Conservation (phyloP, 2,888 invertebrate genomes). For the Balanococcus diminutus region DNA sequence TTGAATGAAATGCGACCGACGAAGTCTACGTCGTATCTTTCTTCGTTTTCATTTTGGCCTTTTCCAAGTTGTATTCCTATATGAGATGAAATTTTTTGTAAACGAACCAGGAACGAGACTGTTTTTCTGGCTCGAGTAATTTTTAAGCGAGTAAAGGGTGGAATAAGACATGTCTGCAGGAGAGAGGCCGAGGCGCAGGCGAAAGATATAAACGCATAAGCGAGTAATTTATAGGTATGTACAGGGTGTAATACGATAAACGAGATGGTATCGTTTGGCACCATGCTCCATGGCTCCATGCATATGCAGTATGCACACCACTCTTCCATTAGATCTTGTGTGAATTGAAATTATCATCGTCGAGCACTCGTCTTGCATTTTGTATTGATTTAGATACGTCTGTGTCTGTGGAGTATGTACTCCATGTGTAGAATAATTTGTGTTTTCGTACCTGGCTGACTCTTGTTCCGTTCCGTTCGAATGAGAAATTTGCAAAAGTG, state of each 20-base stretch:
- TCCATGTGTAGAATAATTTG: not conserved
- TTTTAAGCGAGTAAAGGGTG: not conserved
- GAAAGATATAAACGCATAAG: not conserved
- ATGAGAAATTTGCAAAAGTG: not conserved
- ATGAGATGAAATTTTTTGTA: not conserved
- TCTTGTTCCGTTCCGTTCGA: too few relatives aligned
- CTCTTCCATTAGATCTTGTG: not conserved
- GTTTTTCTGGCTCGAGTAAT: not conserved
- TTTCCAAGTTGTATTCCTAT: not conserved
- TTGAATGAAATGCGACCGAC: not conserved
- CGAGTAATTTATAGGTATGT: not conserved
- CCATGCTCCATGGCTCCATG: too few relatives aligned
- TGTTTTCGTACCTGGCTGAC: too few relatives aligned
- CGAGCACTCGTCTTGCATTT: not conserved
- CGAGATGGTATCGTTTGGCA: not conserved
- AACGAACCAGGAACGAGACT: not conserved
- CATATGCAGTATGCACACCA: not conserved
- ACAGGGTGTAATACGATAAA: not conserved
- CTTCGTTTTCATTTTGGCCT: not conserved
- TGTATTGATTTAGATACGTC: not conserved
- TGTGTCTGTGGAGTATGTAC: too few relatives aligned
- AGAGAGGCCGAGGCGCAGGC: too few relatives aligned
- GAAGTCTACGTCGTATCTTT: not conserved
- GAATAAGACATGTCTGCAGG: not conserved
- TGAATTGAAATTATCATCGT: not conserved